These are phyloP conservation scores for Bucco capensis DNA, from an alignment of 2,113 vertebrate genomes.

Conservation along the genomic window DNA sequence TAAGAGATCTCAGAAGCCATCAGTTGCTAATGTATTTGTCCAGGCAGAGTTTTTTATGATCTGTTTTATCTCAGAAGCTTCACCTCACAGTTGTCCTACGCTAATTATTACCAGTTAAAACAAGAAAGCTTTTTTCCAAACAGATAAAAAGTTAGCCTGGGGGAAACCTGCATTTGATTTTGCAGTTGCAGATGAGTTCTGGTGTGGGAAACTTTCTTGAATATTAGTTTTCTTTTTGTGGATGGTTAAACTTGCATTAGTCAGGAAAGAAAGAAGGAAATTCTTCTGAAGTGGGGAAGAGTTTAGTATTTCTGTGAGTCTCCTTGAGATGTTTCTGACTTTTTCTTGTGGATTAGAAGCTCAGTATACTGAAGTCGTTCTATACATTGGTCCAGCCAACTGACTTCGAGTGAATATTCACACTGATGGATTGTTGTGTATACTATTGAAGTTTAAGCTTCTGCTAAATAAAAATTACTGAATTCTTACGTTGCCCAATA, in stretches of 20 bases:
- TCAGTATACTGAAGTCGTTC: background rate
- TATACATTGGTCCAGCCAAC: background rate
- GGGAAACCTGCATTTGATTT: background rate
- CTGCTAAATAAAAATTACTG: background rate
- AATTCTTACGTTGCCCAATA: background rate
- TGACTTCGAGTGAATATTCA: background rate
- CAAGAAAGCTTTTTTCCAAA: background rate
- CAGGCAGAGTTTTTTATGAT: background rate
- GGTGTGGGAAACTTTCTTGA: background rate
- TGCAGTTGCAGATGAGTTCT: background rate
- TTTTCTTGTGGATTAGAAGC: background rate
- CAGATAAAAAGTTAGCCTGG: background rate
- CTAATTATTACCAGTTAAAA: slow-evolving; percentile 11
- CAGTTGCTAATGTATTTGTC: background rate
- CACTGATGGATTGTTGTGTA: background rate
- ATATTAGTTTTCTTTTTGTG: background rate
- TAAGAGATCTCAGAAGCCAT: slow-evolving; percentile 14
- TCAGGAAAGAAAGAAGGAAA: background rate
- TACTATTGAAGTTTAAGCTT: background rate
- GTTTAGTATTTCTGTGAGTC: background rate
- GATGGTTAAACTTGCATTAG: background rate
- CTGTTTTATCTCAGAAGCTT: background rate
- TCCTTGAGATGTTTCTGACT: background rate
- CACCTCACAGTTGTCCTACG: slow-evolving; percentile 12
- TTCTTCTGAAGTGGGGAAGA: background rate